phyloP scores from a whole-genome alignment of 2,888 invertebrate genomes.

The Eudasyphora cyanicolor region DNA sequence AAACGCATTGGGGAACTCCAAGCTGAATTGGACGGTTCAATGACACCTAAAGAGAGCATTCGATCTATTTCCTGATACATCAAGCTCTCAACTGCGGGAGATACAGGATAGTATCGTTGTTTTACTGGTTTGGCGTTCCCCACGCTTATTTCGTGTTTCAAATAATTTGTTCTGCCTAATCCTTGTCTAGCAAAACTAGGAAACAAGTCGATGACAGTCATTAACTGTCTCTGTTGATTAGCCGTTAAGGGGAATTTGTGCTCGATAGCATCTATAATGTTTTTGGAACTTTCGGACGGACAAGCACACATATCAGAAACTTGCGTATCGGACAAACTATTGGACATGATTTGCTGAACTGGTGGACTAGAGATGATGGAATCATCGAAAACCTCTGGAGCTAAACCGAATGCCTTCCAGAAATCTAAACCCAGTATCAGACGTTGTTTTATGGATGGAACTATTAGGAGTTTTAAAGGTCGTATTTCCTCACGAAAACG shows the following conservation, averaged over 20 bases:
- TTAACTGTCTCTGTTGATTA: constrained; percentile 19
- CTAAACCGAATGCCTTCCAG: constrained; percentile 4
- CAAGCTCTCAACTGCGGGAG: constrained; percentile 21
- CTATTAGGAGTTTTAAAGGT: neutral
- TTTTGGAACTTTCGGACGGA: neutral
- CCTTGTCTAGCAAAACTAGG: constrained; percentile 8
- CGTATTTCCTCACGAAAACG: neutral
- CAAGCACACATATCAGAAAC: neutral
- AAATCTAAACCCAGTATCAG: constrained; percentile 38
- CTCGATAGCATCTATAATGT: neutral
- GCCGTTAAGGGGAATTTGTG: constrained; percentile 13
- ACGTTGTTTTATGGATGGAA: constrained; percentile 12
- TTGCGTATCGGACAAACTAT: neutral
- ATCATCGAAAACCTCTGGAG: neutral
- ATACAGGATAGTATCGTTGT: constrained; percentile 32
- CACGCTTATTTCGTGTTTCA: constrained; percentile 57
- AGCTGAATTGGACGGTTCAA: constrained; percentile 71
- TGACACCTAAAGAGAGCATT: constrained; percentile 70
- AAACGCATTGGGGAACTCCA: constrained; percentile 70
- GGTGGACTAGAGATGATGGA: neutral
- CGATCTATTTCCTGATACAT: constrained; percentile 55
- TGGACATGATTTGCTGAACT: neutral
- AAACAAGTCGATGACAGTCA: constrained; percentile 13
- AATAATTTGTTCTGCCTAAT: constrained; percentile 41
- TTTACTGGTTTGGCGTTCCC: constrained; percentile 36